Evolutionary conservation across 2,888 invertebrate species (phyloP).

Genomic region (Drosophila villosipedis): DNA sequence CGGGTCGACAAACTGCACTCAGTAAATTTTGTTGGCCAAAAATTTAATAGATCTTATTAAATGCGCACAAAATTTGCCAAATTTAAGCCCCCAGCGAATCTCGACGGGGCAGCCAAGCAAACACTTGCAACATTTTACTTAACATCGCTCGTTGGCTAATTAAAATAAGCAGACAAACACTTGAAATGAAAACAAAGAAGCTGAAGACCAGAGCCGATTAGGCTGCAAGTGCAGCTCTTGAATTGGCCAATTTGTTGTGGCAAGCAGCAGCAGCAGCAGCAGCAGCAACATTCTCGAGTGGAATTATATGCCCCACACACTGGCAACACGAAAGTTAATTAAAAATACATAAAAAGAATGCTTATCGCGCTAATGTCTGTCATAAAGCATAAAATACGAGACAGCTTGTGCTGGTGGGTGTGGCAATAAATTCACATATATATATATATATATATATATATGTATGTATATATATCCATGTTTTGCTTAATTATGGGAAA

Average conservation of each 20-base stretch:
- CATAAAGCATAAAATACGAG: slow-evolving; percentile 43
- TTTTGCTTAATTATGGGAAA: slow-evolving; percentile 70
- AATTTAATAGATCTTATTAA: slow-evolving; percentile 51
- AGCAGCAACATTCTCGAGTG: slow-evolving; percentile 29
- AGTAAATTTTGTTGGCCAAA: slow-evolving; percentile 53
- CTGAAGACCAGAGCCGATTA: slow-evolving; percentile 34
- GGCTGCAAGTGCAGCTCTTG: slow-evolving; percentile 40
- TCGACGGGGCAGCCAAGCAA: slow-evolving; percentile 18
- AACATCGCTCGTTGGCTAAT: slow-evolving; percentile 56
- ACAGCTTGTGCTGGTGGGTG: slow-evolving; percentile 31
- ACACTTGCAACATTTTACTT: slow-evolving; percentile 41
- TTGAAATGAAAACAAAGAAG: slow-evolving; percentile 51
- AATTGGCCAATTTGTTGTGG: slow-evolving; percentile 46
- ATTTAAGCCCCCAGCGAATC: not conserved
- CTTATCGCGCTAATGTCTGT: slow-evolving; percentile 56
- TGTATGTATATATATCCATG: slow-evolving; percentile 34
- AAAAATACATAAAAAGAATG: slow-evolving; percentile 74
- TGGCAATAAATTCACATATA: slow-evolving; percentile 10
- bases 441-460: not conserved
- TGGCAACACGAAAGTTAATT: slow-evolving; percentile 69
- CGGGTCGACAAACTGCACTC: slow-evolving; percentile 49
- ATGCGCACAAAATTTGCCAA: slow-evolving; percentile 21
- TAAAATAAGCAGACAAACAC: slow-evolving; percentile 75
- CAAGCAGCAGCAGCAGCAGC: slow-evolving; percentile 14
- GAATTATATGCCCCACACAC: slow-evolving; percentile 42